phyloP scores from a whole-genome alignment of 2,113 vertebrate species.

The Pyxicephalus adspersus region DNA sequence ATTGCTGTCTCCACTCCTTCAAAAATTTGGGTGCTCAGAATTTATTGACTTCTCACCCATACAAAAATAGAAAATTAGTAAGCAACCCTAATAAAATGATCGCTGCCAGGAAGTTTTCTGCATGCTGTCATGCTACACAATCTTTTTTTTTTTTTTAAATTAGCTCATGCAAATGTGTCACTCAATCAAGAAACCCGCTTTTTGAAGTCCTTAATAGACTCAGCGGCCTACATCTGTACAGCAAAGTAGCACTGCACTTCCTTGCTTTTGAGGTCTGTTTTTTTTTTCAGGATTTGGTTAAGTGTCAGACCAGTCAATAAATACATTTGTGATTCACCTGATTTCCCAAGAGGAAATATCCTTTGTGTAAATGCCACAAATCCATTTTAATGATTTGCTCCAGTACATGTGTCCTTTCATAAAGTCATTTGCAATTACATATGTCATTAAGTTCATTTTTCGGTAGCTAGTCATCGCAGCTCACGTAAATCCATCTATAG shows the following conservation, averaged over 20 bases:
- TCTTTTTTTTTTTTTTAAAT: background rate
- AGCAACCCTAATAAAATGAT: too few relatives aligned
- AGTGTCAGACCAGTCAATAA: slow-evolving; percentile 48
- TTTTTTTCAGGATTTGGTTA: slow-evolving; percentile 40
- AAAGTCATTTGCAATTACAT: slow-evolving; percentile 43
- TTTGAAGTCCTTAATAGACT: background rate
- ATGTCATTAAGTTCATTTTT: slow-evolving; percentile 17
- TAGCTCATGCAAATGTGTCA: background rate
- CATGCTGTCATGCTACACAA: too few relatives aligned
- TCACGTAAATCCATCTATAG: background rate
- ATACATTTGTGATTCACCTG: slow-evolving; percentile 48
- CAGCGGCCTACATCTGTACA: too few relatives aligned
- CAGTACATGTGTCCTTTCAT: slow-evolving; percentile 39
- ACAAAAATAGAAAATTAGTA: too few relatives aligned
- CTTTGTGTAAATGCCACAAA: slow-evolving; percentile 52
- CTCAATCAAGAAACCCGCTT: background rate
- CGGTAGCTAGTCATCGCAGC: slow-evolving; percentile 2
- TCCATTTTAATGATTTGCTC: slow-evolving; percentile 49
- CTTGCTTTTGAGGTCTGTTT: slow-evolving; percentile 29
- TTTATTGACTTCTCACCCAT: too few relatives aligned
- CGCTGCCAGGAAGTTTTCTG: too few relatives aligned
- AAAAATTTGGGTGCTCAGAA: too few relatives aligned
- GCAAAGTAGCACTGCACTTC: background rate
- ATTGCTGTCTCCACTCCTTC: too few relatives aligned
- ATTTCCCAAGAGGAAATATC: slow-evolving; percentile 53